phyloP scores from a whole-genome alignment of 2,888 invertebrate genomes.

The Galeopsomyia nigrocyanea region DNA sequence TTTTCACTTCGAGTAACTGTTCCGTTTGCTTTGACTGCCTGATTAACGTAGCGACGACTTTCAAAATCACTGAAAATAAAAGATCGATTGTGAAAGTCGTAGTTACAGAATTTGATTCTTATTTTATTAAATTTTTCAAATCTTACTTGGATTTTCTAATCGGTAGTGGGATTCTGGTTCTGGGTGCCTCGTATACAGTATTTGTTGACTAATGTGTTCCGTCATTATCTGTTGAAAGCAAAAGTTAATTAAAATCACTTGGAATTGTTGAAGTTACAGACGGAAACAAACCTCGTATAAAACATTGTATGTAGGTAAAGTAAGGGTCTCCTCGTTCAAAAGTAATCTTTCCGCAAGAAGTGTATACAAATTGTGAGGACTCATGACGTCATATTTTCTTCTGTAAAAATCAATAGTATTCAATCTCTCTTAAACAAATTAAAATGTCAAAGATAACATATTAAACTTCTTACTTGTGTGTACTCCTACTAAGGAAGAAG shows the following conservation, averaged over 20 bases:
- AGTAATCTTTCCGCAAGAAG: constrained; percentile 93
- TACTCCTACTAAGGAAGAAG: constrained; percentile 97
- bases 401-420: constrained; percentile 69
- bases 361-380: constrained; percentile 97
- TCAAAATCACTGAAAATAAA: constrained; percentile 90
- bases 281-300: constrained; percentile 83
- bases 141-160: constrained; percentile 96
- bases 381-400: constrained; percentile 99
- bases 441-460: constrained; percentile 17
- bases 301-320: constrained; percentile 97
- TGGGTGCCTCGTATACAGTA: constrained; percentile 92
- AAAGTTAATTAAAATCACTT: too few relatives aligned
- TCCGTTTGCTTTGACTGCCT: constrained; percentile 96
- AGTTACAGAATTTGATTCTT: too few relatives aligned
- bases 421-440: not conserved
- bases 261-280: too few relatives aligned
- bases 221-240: constrained; percentile 81
- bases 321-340: constrained; percentile 88
- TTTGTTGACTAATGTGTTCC: constrained; percentile 96
- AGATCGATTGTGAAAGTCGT: too few relatives aligned
- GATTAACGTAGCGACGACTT: constrained; percentile 97
- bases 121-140: not conserved
- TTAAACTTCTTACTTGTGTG: constrained; percentile 85
- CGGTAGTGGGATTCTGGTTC: constrained; percentile 96
- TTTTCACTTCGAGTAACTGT: constrained; percentile 92